Evolutionary conservation across 2,797 vertebrate species (phyloP), one percentile per base, ranked within the genome.

Genomic region (Lutjanus campechanus): DNA sequence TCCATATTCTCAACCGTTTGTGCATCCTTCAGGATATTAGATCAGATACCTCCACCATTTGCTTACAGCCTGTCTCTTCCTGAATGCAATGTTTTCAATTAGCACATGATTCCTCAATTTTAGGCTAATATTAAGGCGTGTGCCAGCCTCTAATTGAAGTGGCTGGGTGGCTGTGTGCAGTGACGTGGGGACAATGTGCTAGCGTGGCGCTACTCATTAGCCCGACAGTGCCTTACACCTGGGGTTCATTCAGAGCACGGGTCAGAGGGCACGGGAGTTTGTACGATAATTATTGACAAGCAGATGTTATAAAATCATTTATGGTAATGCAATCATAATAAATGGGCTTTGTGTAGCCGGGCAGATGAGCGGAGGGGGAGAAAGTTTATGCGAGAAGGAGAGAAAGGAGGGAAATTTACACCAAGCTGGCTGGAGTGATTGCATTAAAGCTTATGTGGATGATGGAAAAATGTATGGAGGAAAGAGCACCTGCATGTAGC

Each of bases 261-360:
- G 93, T 95, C 92, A 93, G 79, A 90, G 94, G 93, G 80, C 89
- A 66, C 62, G 29, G 77, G 88, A 90, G 91, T 94, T 90, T 89
- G 90, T 88, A 86, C 79, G 77, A 90, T 95, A 94, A 95, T 96
- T 95, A 95, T 95, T 95, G 92, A 95, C 87, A 94, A 94, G 93
- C 93, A 95, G 92, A 95, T 94, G 94, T 93, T 96, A 94, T 95
- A 95, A 95, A 96, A 94, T 95, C 93, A 94, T 95, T 95, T 95
- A 96, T 95, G 95, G 70, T 95, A 95, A 96, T 96, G 95, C 89
- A 94, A 94, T 95, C 94, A 93, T 94, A 93, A 95, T 92, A 92
- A 94, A 95, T 79, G 89, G 85, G 83, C 86, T 92, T 91, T 78
- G 92, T 87, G 91, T 89, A 79, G 81, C 86, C 76, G 72, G 76